A percentile compares a stretch with the other conserved stretches of the same genome.
Conservation (phyloP, 2,888 invertebrate genomes). For the Nebria brevicollis region DNA sequence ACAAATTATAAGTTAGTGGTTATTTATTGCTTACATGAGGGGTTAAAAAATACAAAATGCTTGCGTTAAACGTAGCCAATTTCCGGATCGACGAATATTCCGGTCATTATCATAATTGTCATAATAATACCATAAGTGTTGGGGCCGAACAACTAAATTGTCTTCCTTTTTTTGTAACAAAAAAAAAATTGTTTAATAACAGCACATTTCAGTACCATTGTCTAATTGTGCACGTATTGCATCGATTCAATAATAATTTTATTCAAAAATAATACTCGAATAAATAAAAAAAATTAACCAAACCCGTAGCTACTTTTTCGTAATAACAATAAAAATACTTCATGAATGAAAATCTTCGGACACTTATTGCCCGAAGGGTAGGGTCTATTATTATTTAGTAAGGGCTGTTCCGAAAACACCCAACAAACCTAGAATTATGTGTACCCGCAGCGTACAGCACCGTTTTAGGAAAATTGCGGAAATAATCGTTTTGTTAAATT, state of each 20-base stretch:
- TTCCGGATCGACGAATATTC: background rate
- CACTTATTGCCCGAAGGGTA: background rate
- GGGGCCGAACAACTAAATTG: background rate
- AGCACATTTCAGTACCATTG: too few species aligned
- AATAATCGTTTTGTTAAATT: slow-evolving; percentile 41
- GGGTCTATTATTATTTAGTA: background rate
- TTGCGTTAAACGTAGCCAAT: background rate
- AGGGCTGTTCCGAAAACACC: background rate
- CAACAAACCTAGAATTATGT: background rate
- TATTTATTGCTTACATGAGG: background rate
- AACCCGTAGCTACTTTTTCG: background rate
- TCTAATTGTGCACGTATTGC: too few species aligned
- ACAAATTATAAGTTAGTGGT: background rate
- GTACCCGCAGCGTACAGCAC: background rate
- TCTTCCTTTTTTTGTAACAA: background rate
- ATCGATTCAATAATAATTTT: too few species aligned
- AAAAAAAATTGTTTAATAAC: too few species aligned
- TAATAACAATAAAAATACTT: background rate
- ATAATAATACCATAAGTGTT: background rate
- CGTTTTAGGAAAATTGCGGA: slow-evolving; percentile 39
- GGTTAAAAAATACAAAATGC: background rate
- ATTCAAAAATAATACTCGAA: too few species aligned
- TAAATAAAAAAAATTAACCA: background rate
- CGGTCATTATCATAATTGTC: background rate
- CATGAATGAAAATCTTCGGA: background rate